phyloP scores from a whole-genome alignment of 1,140 invertebrate species.

The Lepidurus apus region DNA sequence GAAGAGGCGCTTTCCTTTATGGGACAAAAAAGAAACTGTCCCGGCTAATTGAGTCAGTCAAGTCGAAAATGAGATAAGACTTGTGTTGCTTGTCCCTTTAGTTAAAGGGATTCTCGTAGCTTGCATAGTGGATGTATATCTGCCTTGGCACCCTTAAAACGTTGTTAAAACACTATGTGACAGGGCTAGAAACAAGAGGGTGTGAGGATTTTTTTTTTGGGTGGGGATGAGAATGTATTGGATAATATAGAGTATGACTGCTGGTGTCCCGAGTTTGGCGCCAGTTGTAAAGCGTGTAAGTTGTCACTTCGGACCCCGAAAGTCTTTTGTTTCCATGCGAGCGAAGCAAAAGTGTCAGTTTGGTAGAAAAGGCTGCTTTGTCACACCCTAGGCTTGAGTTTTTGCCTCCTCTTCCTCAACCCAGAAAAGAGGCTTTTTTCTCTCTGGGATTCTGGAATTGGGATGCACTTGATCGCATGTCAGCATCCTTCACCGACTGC shows the following conservation, averaged over 20 bases:
- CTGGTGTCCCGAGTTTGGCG: background rate
- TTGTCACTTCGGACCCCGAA: background rate
- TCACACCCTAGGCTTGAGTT: background rate
- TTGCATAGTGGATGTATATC: too few relatives aligned
- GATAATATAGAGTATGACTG: too few relatives aligned
- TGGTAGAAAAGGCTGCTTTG: background rate
- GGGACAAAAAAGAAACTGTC: background rate
- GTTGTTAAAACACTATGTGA: background rate
- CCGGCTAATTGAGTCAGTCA: constrained; percentile 3
- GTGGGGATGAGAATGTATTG: too few relatives aligned
- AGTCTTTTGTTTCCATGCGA: background rate
- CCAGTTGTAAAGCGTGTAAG: constrained; percentile 3
- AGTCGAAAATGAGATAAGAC: constrained; percentile 6
- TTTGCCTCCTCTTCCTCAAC: too few relatives aligned
- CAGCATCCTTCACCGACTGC: constrained; percentile 1
- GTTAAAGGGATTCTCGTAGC: too few relatives aligned
- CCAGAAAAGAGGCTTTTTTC: background rate
- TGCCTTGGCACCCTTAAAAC: too few relatives aligned
- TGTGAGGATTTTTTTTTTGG: too few relatives aligned
- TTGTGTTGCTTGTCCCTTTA: background rate
- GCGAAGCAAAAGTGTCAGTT: background rate
- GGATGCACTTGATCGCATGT: background rate
- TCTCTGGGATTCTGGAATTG: background rate
- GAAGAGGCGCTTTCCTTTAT: background rate
- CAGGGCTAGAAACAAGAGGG: background rate